These are phyloP conservation scores for Oppia nitens DNA, from an alignment of 1,140 invertebrate species.

Conservation along the genomic window DNA sequence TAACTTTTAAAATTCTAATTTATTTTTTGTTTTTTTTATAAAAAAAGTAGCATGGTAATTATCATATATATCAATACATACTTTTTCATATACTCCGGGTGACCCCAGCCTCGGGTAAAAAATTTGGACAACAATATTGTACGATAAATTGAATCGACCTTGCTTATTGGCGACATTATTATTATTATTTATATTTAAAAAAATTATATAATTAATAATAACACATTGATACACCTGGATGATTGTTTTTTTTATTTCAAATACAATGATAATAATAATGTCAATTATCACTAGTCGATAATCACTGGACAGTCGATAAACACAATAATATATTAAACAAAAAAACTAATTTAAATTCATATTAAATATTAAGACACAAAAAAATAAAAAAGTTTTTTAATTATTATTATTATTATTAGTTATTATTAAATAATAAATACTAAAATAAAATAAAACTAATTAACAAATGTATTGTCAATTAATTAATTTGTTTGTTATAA, in stretches of 20 bases:
- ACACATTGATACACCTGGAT: background rate
- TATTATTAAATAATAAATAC: background rate
- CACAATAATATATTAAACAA: too few species aligned
- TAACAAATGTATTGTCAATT: background rate
- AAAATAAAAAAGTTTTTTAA: background rate
- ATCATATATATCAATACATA: too few species aligned
- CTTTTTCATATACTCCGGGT: constrained; percentile 74
- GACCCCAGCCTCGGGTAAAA: constrained; percentile 92
- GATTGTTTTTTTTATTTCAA: background rate
- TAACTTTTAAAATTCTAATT: too few species aligned
- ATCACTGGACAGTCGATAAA: too few species aligned
- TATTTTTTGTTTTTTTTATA: too few species aligned
- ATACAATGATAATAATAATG: background rate
- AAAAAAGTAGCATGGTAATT: too few species aligned
- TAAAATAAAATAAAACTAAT: background rate
- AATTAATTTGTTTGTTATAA: background rate
- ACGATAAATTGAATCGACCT: constrained; percentile 70
- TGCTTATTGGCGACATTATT: constrained; percentile 24
- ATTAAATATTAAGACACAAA: background rate
- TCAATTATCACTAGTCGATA: background rate
- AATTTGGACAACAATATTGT: constrained; percentile 76
- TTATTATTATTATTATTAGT: background rate
- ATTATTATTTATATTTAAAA: background rate
- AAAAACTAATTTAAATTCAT: too few species aligned
- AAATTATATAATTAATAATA: background rate